Evolutionary conservation across 2,888 invertebrate genomes (phyloP), one percentile per base, ranked within the genome.

Genomic region (Aspidiotus destructor): DNA sequence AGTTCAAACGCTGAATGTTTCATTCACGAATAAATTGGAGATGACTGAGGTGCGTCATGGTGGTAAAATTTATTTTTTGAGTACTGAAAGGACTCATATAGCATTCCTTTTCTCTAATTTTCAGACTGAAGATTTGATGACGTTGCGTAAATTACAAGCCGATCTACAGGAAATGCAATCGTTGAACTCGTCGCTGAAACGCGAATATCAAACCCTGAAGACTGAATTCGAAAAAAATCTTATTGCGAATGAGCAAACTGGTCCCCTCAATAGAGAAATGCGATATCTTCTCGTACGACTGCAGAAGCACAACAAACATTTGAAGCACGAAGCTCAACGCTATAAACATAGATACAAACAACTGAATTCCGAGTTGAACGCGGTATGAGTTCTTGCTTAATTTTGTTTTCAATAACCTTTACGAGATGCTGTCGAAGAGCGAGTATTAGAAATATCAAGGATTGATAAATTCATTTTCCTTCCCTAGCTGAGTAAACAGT

Each of bases 171-270:
- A 96, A 79, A 80, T 97, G 74, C 96, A 98, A 80, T 96, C 97
- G 76, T 89, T 92, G 3, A 80, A 97, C 60, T 94, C 94, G 0
- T 94, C 96, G 76, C 82, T 93, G 61, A 81, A 96, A 48, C 94
- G 95, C 75, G 97, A 99, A 77, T 98, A 97, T 76, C 98, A 99
- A 78, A 94, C 95, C 87, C 78, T 99, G 48, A 84, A 97, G 28
- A 94, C 97, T 69, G 98, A 99, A 79, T 98, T 96, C 77, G 98
- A 99, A 78, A 96, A 97, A 78, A 96, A 96, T 78, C 81, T 97
- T 72, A 95, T 97, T 0, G 96, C 97, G 0, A 97, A 97, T 77
- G 98, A 98, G 76, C 98, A 98, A 79, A 96, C 97, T 0, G 96
- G 95, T 0, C 97, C 97, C 0, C 96, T 98, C 70, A 97, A 97